Evolutionary conservation across 2,888 invertebrate species (phyloP).

Genomic region (Podotricha telesiphe): DNA sequence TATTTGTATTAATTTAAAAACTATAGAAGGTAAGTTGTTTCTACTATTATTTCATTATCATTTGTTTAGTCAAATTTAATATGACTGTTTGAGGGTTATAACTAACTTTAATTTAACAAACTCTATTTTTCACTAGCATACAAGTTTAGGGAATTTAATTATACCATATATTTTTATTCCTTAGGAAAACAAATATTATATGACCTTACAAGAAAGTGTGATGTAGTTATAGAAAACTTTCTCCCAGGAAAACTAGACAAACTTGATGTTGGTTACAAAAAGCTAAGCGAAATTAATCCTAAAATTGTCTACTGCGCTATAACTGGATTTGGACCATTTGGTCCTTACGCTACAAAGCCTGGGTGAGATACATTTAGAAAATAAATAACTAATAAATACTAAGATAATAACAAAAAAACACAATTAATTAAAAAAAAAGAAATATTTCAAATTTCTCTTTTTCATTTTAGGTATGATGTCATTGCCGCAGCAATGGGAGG

Average conservation of each 20-base stretch:
- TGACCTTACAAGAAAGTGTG: conserved; percentile 89
- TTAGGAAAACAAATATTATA: conserved; percentile 84
- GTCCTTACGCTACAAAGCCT: conserved; percentile 93
- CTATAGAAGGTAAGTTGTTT: conserved; percentile 80
- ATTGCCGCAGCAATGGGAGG: conserved; percentile 97
- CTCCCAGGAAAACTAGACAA: conserved; percentile 93
- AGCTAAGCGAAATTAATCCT: conserved; percentile 87
- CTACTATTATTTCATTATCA: not conserved
- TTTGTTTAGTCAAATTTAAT: not conserved
- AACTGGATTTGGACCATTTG: conserved; percentile 94
- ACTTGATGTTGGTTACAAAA: conserved; percentile 91
- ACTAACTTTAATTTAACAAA: no score
- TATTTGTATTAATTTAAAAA: conserved; percentile 92
- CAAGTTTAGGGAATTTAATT: not conserved
- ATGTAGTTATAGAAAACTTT: conserved; percentile 97
- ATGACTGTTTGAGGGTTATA: no score
- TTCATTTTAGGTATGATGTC: conserved; percentile 91
- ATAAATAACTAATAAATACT: no score
- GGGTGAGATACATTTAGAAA: conserved; percentile 75
- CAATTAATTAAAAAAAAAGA: not conserved
- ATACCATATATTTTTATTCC: conserved; percentile 43
- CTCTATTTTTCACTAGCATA: no score
- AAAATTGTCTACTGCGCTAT: conserved; percentile 95
- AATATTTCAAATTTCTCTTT: not conserved
- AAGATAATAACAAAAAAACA: no score